phyloP scores from a whole-genome alignment of 2,113 vertebrate species.

The Silurus meridionalis region DNA sequence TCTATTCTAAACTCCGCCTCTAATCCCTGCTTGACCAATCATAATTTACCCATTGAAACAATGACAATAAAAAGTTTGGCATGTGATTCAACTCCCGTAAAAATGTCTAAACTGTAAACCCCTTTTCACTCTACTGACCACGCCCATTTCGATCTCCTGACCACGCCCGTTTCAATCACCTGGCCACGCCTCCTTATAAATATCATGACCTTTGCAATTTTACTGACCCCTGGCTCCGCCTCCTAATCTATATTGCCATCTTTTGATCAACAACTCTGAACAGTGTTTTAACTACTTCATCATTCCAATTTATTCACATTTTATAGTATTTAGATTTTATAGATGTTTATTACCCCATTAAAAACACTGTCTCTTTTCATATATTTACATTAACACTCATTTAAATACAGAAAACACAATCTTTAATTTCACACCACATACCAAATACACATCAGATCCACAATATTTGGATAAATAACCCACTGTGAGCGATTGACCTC shows the following conservation, averaged over 20 bases:
- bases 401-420: neutral
- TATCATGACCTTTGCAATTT: neutral
- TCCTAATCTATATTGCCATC: neutral
- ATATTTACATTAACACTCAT: neutral
- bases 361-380: neutral
- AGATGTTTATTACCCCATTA: neutral
- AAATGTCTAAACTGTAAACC: neutral
- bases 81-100: neutral
- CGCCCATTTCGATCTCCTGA: neutral
- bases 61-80: neutral
- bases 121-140: neutral
- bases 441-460: constrained; percentile 22
- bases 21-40: neutral
- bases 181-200: neutral
- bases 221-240: neutral
- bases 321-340: neutral
- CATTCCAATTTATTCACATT: neutral
- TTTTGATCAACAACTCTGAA: neutral
- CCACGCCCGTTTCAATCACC: neutral
- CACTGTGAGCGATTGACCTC: constrained; percentile 34
- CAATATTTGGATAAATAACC: neutral
- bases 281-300: neutral
- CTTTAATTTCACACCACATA: neutral
- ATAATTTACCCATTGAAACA: neutral
- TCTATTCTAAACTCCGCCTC: neutral